Evolutionary conservation across 2,113 vertebrate species (phyloP), one percentile per base, ranked within the genome.

Genomic region (Phalacrocorax aristotelis): DNA sequence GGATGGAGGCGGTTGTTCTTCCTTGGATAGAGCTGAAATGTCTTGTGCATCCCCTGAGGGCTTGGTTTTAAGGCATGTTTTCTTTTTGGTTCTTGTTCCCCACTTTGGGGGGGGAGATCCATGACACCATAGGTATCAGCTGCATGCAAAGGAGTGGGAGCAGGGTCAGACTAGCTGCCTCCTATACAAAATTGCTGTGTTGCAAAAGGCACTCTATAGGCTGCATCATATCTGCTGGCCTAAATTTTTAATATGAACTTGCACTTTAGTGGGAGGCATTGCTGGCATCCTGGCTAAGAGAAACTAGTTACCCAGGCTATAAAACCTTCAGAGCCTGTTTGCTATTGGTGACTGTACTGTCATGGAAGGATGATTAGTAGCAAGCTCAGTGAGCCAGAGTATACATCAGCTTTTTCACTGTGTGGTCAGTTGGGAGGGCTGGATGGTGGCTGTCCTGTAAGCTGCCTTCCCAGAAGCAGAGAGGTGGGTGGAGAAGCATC

Each of bases 101-200:
- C 6, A 1, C 12, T 42, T 55, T n/a, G 8, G 20, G 20, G 7
- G 6, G 36, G 29, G 20, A 51, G 19, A 29, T 12, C 19, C 2
- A 1, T 4, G 10, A 34, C 32, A 30, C 25, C 5, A 9, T 16
- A 32, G 23, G 55, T 21, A 1, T 66, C 6, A 13, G 23, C 9
- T 40, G 6, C 5, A 4, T 74, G 27, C 6, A 29, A 15, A 54
- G 42, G 42, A 3, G 9, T 30, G 58, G 42, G 38, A 3, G 9
- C 29, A 82, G 52, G 30, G 46, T 60, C 7, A 22, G 40, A 18
- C 15, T 17, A 8, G 15, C 60, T 82, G 48, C n/a, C 22, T 84
- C 20, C 55, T 0, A 0, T 55, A 3, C 3, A 25, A 22, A 44
- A 11, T 0, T n/a, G 38, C 20, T 83, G 32, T 27, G 27, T 4